Evolutionary conservation across 2,888 invertebrate species (phyloP), one percentile per base, ranked within the genome.

Genomic region (Tipula unca): DNA sequence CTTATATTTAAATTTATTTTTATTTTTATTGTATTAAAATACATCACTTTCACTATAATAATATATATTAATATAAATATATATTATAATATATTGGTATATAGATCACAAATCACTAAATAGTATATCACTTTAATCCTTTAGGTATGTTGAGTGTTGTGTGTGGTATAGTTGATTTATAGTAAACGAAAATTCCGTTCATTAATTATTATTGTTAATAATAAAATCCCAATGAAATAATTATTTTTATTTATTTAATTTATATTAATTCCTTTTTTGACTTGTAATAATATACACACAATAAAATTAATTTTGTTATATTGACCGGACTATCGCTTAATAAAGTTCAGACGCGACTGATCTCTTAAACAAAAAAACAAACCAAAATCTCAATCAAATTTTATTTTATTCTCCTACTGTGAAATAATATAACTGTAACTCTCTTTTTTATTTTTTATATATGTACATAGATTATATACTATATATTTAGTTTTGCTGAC

Each of bases 251-350:
- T 69, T 69, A 69, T 69, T 69, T 69, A 69, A 69, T 69, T 6
- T 69, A 25, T 25, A 25, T 69, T 25, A 69, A 69, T 69, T 69
- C 1, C 25, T 69, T 69, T 20, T 20, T 69, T 69, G 69, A 69
- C 69, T 69, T 69, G 69, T 25, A 83, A 83, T 83, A 83, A 83
- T 48, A 48, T 32, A 29, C 83, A 83, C 83, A 83, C n/a, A 32
- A 83, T 32, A 29, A 17, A 17, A 17, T 83, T 83, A 13, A 29
- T 82, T 82, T 83, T 83, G 6, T 83, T 32, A 1, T 35, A 17
- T 83, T 83, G 35, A 83, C 83, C 83, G 83, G 83, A 83, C 83
- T 83, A 83, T 83, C 83, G 83, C 83, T 83, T 83, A 83, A 83
- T 35, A 83, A 83, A 32, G 83, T 83, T 83, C 83, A 83, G 83